Base-by-base conservation (phyloP, 2,888 invertebrate genomes). In the Macrophya alboannulata region DNA sequence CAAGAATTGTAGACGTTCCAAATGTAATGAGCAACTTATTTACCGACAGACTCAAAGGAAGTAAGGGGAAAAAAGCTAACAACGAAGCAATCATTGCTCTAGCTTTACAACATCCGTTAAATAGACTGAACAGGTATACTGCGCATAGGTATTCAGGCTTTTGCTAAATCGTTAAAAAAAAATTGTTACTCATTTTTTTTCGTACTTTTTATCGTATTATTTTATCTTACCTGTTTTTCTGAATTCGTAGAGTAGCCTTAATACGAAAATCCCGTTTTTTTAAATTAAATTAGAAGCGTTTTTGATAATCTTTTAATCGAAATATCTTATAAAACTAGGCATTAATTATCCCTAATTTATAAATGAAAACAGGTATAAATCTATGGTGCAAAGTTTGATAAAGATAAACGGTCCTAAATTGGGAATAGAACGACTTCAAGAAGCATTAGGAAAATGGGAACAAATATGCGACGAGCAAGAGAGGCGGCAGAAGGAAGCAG, bases 381-480 rank as follows among this genome's bases (percentile, higher is more conserved):
- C 95, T 89, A 95, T 95, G 91, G 95, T 96, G 85, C 95, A 95
- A 91, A 95, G 95, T 84, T 91, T 96, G 85, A 93, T 95, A 84
- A 94, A 95, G 88, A 94, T 94, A 84, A 92, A 91, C 84, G 91
- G 91, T 51, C 86, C 87, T 48, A 94, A 94, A 92, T 92, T 94
- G 86, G 94, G 94, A 87, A 94, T 94, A 84, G 95, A 95, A 88
- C 94, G 95, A 89, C 92, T 96, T 68, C 94, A 94, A 89, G 95
- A 96, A 90, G 95, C 95, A 4, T 93, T 95, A 81, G 92, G 94
- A n/a, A 95, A 95, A 87, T 95, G 96, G 94, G 95, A 95, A 88
- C 92, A 94, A n/a, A 93, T 96, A 87, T 95, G 95, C 86, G 96
- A 96, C 25, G 95, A 96, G 88, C 96, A 96, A 89, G 95, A 96